Evolutionary conservation across 2,888 invertebrate species (phyloP).

Genomic region (Rapana venosa): DNA sequence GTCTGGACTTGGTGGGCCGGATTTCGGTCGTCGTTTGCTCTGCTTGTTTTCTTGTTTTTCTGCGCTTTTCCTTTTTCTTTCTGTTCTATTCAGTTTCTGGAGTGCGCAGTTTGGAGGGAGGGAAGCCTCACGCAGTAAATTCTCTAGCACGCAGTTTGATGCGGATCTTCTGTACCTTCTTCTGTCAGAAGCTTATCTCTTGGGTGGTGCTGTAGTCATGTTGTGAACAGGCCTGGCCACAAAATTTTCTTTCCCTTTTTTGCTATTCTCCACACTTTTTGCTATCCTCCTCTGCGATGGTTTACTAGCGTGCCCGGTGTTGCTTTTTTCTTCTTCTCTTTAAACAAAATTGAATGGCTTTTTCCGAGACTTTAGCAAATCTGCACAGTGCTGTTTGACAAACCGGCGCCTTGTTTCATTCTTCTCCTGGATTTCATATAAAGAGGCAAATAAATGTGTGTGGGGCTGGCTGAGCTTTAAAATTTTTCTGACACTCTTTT

Average conservation of each 20-base stretch:
- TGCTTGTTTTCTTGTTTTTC: conserved; percentile 53
- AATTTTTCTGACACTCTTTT: conserved; percentile 76
- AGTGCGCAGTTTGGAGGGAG: conserved; percentile 75
- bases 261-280: conserved; percentile 36
- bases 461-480: conserved; percentile 77
- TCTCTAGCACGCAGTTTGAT: conserved; percentile 77
- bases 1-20: conserved; percentile 70
- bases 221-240: conserved; percentile 74
- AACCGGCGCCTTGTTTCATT: conserved; percentile 71
- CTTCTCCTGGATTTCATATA: conserved; percentile 76
- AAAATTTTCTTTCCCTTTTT: conserved; percentile 59
- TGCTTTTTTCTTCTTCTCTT: conserved; percentile 71
- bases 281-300: conserved; percentile 38
- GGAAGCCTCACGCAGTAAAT: conserved; percentile 66
- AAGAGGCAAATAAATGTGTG: conserved; percentile 77
- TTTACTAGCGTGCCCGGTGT: conserved; percentile 56
- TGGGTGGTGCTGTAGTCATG: conserved; percentile 62
- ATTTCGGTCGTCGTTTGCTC: conserved; percentile 65
- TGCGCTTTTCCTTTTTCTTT: conserved; percentile 62
- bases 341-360: conserved; percentile 76
- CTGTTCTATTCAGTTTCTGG: conserved; percentile 68
- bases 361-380: conserved; percentile 74
- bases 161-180: conserved; percentile 66
- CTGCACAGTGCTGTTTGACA: conserved; percentile 68
- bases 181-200: conserved; percentile 69